These are phyloP conservation scores for Hemichromis elongatus DNA, from an alignment of 2,113 vertebrate genomes.

Conservation along the genomic window DNA sequence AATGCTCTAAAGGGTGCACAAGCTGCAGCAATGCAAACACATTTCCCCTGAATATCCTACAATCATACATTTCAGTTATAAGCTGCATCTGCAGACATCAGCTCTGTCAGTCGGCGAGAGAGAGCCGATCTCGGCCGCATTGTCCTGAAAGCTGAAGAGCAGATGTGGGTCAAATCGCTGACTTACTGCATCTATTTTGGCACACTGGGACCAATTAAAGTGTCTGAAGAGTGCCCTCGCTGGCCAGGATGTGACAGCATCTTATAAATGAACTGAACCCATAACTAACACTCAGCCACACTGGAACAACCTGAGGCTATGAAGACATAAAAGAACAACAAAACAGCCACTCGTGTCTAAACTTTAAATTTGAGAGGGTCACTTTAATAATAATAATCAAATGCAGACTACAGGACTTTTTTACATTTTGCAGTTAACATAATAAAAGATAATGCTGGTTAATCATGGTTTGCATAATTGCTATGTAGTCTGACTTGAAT, in stretches of 20 bases:
- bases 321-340: background rate
- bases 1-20: background rate
- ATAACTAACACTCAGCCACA: background rate
- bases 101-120: background rate
- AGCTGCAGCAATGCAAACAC: background rate
- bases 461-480: background rate
- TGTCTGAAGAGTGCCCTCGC: background rate
- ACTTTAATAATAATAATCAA: background rate
- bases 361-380: background rate
- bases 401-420: background rate
- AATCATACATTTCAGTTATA: background rate
- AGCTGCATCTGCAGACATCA: background rate
- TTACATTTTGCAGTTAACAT: background rate
- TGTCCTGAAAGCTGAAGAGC: background rate
- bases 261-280: background rate
- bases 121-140: background rate
- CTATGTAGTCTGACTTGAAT: background rate
- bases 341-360: background rate
- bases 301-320: background rate
- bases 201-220: background rate
- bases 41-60: conserved; percentile 32
- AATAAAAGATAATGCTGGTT: background rate
- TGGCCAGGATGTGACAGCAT: background rate
- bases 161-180: background rate
- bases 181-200: background rate